Evolutionary conservation across 2,888 invertebrate species (phyloP), one percentile per base, ranked within the genome.

Genomic region (Tetanocera ferruginea): DNA sequence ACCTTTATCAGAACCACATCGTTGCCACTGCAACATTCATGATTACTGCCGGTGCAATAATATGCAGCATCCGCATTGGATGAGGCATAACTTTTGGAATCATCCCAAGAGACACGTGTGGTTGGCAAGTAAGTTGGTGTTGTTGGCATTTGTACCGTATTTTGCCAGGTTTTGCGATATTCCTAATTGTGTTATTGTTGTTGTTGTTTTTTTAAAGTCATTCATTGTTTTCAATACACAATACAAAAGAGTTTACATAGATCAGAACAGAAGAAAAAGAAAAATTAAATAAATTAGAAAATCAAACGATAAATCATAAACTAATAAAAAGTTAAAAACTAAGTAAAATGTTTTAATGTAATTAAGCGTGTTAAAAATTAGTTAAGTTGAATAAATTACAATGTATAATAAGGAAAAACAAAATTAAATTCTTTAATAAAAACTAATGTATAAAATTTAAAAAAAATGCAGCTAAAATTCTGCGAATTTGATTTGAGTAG

Each of bases 1-100:
- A 89, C 90, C 90, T 90, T 90, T 79, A 90, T 90, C 83, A 90
- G 85, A 80, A 90, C 90, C 84, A 90, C 86, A 86, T 90, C 90
- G 84, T 90, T 89, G 84, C 87, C 87, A 81, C 87, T 87, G 82
- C 89, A 89, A 80, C 87, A 88, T 83, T 89, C 89, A 79, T 89
- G 88, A 85, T 88, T 89, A 82, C 84, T 88, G 83, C 88, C 88
- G 76, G 85, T 87, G 83, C 88, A 89, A 80, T 87, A 88, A 82
- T 88, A 88, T 79, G 88, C 85, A 79, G 87, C 87, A 74, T 77
- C 79, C 70, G 79, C 78, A 67, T 78, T 77, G 62, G 80, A 81
- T 57, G 82, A 81, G 76, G 85, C 88, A 83, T 89, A 88, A 82
- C 87, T 88, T 84, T 88, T 88, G 5, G 89, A 87, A 83, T 89